Evolutionary conservation across 2,797 vertebrate genomes (phyloP).

Genomic region (Anguilla marmorata): DNA sequence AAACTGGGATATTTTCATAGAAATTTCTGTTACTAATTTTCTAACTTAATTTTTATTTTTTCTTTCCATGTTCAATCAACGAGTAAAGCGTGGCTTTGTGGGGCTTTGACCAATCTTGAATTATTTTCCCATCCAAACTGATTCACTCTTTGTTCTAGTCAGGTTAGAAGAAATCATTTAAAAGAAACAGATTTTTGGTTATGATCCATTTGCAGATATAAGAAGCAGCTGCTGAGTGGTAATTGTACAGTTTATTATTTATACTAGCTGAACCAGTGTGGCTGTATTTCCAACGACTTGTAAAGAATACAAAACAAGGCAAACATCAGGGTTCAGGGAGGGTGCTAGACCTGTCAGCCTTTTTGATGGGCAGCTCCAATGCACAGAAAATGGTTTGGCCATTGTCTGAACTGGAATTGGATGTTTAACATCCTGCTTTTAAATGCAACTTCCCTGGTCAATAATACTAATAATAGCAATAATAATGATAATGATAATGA

Average conservation of each 20-base stretch:
- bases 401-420: neutral
- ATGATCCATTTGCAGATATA: neutral
- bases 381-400: neutral
- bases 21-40: neutral
- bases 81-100: neutral
- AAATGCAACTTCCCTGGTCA: too few relatives aligned
- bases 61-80: neutral
- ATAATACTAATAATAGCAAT: too few relatives aligned
- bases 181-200: neutral
- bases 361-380: neutral
- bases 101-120: neutral
- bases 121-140: neutral
- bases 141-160: neutral
- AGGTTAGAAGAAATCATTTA: neutral
- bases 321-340: neutral
- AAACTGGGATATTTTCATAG: neutral
- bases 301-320: neutral
- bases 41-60: neutral
- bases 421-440: neutral
- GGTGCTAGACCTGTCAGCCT: neutral
- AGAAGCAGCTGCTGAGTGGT: neutral
- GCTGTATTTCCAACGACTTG: neutral
- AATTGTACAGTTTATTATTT: too few relatives aligned
- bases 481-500: neutral
- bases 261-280: neutral